phyloP scores from a whole-genome alignment of 92 coral and sea anemone species.

The Porites cylindrica region DNA sequence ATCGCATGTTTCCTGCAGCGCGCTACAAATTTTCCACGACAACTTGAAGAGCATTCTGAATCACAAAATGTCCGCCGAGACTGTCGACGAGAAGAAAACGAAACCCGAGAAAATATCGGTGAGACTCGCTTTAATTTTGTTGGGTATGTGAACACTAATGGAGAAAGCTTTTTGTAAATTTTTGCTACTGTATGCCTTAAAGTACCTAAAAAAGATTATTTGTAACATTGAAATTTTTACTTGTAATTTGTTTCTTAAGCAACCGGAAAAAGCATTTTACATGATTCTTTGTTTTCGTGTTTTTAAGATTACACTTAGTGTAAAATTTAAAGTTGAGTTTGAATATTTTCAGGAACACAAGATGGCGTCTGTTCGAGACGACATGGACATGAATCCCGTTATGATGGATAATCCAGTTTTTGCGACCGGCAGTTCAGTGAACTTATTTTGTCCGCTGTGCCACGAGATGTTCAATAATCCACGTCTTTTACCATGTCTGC shows the following conservation, averaged over 20 bases:
- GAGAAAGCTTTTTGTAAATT: neutral
- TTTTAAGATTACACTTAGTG: neutral
- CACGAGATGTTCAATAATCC: conserved; percentile 91
- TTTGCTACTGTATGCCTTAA: neutral
- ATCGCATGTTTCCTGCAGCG: neutral
- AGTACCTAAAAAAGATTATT: neutral
- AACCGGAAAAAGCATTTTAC: neutral
- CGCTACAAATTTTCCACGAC: neutral
- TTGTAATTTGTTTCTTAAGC: neutral
- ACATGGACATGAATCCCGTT: conserved; percentile 81
- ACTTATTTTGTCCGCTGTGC: conserved; percentile 87
- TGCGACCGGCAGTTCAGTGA: conserved; percentile 83
- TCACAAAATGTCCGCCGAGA: conserved; percentile 23
- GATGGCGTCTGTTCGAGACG: conserved; percentile 91
- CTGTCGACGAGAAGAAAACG: neutral
- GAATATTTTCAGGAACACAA: conserved; percentile 79
- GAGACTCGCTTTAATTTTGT: conserved; percentile 6
- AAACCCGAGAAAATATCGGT: conserved; percentile 25
- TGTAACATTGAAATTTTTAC: neutral
- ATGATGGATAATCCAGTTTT: conserved; percentile 67
- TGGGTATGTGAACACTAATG: neutral
- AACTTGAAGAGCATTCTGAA: conserved; percentile 6
- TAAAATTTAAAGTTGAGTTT: neutral
- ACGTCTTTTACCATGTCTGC: conserved; percentile 94
- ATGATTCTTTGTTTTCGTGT: neutral